phyloP scores from a whole-genome alignment of 2,113 vertebrate genomes.

The Ellobius talpinus region DNA sequence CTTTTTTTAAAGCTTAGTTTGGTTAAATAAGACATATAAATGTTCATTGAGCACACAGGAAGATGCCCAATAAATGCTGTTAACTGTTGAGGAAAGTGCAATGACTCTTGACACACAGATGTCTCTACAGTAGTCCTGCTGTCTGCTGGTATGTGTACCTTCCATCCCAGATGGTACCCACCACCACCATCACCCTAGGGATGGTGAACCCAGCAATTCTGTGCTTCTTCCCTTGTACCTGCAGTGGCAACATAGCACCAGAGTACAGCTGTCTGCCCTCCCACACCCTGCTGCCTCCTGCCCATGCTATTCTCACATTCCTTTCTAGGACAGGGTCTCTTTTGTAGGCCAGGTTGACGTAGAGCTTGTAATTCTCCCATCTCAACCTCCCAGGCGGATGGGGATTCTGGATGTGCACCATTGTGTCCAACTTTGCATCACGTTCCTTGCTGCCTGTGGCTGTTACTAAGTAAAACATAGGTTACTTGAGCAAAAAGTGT shows the following conservation, averaged over 20 bases:
- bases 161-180: not conserved
- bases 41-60: not conserved
- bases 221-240: not conserved
- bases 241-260: not conserved
- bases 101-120: not conserved
- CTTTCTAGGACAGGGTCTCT: not conserved
- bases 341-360: too few relatives aligned
- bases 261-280: not conserved
- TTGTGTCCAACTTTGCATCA: not conserved
- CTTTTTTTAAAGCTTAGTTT: not conserved
- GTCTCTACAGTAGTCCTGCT: not conserved
- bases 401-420: not conserved
- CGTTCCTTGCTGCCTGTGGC: not conserved
- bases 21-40: constrained; percentile 4
- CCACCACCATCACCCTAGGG: not conserved
- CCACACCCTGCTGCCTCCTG: not conserved
- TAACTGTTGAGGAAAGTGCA: not conserved
- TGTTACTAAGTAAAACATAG: not conserved
- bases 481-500: not conserved
- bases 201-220: not conserved
- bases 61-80: not conserved
- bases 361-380: not conserved
- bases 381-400: not conserved
- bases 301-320: not conserved
- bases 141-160: not conserved